A percentile compares a stretch with the other conserved stretches of the same genome.
Evolutionary conservation across 2,113 vertebrate genomes (phyloP).

Genomic region (Seriola quinqueradiata): DNA sequence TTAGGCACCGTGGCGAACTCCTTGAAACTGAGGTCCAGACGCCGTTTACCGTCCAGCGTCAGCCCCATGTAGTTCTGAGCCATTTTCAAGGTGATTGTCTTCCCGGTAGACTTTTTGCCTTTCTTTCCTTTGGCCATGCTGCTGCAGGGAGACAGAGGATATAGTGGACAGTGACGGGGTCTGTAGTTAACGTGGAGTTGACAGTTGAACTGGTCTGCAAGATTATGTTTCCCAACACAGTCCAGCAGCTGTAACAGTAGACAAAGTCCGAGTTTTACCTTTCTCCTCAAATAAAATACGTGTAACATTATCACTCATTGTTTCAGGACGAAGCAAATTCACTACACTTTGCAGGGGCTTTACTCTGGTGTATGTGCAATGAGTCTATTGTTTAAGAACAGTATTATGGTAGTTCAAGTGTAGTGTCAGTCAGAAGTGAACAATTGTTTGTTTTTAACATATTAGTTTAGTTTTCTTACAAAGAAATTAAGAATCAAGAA

Average conservation of each 20-base stretch:
- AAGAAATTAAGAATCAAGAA: not conserved
- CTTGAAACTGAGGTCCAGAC: slow-evolving; percentile 92
- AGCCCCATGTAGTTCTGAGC: slow-evolving; percentile 86
- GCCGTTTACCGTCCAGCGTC: slow-evolving; percentile 83
- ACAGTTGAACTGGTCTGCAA: not conserved
- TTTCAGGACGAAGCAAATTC: slow-evolving; percentile 20
- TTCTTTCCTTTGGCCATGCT: slow-evolving; percentile 75
- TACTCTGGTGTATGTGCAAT: not conserved
- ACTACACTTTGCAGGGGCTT: not conserved
- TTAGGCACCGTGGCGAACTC: slow-evolving; percentile 88
- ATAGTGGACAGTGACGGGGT: not conserved
- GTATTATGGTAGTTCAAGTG: not conserved
- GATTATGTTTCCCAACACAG: slow-evolving; percentile 35
- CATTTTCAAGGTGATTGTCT: slow-evolving; percentile 87
- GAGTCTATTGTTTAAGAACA: not conserved
- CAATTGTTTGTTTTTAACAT: not conserved
- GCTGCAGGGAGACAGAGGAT: slow-evolving; percentile 20
- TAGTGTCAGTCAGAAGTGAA: no score
- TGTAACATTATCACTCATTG: not conserved
- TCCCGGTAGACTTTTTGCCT: slow-evolving; percentile 74
- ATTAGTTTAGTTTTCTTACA: not conserved
- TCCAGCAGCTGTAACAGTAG: slow-evolving; percentile 29
- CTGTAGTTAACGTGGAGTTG: slow-evolving; percentile 39
- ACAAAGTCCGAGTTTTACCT: slow-evolving; percentile 8
- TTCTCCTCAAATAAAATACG: slow-evolving; percentile 12